These are phyloP conservation scores for Hycleus cichorii DNA, from an alignment of 1,140 invertebrate genomes.

Conservation along the genomic window DNA sequence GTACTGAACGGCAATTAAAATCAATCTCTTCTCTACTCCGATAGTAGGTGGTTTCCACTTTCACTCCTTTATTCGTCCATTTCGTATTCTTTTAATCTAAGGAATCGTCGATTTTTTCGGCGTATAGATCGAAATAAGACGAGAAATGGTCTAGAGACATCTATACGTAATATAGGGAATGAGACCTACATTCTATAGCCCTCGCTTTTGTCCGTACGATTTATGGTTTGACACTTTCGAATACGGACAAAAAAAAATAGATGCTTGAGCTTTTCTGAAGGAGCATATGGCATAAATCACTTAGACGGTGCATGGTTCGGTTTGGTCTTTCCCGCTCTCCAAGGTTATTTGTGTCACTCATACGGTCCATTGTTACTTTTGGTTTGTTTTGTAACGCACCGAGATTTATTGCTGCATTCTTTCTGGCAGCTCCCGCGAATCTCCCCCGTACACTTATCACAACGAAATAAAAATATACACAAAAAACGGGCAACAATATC, in stretches of 20 bases:
- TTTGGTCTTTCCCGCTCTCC: neutral
- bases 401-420: constrained; percentile 29
- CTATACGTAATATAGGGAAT: neutral
- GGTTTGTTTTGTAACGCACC: constrained; percentile 33
- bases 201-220: constrained; percentile 32
- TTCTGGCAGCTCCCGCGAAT: too few species aligned
- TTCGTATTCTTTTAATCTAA: neutral
- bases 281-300: constrained; percentile 39
- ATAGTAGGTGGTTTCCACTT: too few species aligned
- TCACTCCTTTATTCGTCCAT: too few species aligned
- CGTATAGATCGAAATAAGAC: neutral
- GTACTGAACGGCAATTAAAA: too few species aligned
- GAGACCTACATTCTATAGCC: constrained; percentile 25
- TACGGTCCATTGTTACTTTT: constrained; percentile 31
- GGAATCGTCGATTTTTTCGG: neutral
- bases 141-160: neutral
- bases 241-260: constrained; percentile 38
- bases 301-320: constrained; percentile 18
- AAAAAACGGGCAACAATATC: too few species aligned
- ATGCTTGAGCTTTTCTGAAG: constrained; percentile 39
- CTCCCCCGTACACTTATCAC: too few species aligned
- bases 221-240: constrained; percentile 39
- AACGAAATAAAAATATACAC: too few species aligned
- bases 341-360: constrained; percentile 33
- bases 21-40: too few species aligned